Base-by-base conservation (phyloP, 1,140 invertebrate species). In the Nautilus pompilius region DNA sequence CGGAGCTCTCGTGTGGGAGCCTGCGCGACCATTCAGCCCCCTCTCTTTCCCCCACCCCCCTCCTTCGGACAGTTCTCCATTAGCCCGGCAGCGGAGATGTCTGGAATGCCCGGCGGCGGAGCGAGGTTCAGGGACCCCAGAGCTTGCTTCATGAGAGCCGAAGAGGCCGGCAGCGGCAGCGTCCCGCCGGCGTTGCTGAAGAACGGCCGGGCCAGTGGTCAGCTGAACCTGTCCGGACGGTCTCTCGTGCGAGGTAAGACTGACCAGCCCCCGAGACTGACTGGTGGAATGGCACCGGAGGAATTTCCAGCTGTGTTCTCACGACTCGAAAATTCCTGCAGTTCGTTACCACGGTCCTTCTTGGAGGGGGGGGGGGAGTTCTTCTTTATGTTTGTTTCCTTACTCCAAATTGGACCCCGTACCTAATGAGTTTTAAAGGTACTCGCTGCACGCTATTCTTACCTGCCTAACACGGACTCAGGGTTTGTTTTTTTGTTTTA, bases 221-320 rank as follows among this genome's bases (percentile, higher is more conserved):
- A 88, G 64, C 83, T 95, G 20, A 92, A 91, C 84, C 84, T 95
- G 61, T 88, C 90, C 34, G 88, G 88, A 63, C 87, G 87, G 78
- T 90, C 88, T 61, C 82, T 94, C 59, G 84, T 86, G 29, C 84
- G 86, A 82, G 90, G 92, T 93, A 83, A 84, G 83, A n/a, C n/a
- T n/a, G n/a, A n/a, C n/a, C n/a, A n/a, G n/a, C n/a, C n/a, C n/a
- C n/a, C n/a, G n/a, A n/a, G 20, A 6, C 0, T 53, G 3, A 1
- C 20, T n/a, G n/a, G n/a, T n/a, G n/a, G n/a, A n/a, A n/a, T n/a
- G n/a, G n/a, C n/a, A n/a, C 2, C 6, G 8, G 10, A 1, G 0
- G 15, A 15, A 15, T 1, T 20, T 36, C 32, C 24, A 17, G 33
- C 13, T 8, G 20, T 17, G 13, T n/a, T 45, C 22, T 17, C 28